Conservation (phyloP, 2,113 vertebrate species). For the Sphaerodactylus townsendi region DNA sequence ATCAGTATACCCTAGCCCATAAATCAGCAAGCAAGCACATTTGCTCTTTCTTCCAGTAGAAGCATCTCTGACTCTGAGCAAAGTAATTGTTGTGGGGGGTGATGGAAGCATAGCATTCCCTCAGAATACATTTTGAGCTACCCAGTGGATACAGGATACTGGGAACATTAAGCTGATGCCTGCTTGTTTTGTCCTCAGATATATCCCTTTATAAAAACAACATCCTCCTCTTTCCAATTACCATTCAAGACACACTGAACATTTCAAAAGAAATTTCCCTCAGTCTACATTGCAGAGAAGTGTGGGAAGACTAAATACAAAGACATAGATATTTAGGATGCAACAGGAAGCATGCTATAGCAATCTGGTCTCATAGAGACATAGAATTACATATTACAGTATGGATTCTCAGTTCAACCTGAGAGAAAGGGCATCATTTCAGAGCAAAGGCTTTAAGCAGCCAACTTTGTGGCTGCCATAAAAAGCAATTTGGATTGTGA, state of each 20-base stretch:
- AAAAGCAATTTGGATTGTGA: background rate
- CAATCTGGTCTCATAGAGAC: background rate
- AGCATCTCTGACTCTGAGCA: background rate
- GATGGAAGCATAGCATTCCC: background rate
- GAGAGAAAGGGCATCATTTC: background rate
- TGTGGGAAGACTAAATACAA: too few species aligned
- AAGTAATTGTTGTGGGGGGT: background rate
- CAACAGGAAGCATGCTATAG: background rate
- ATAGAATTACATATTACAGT: background rate
- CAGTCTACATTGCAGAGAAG: background rate
- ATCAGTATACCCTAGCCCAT: background rate
- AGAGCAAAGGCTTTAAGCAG: background rate
- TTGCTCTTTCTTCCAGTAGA: background rate
- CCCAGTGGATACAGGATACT: background rate
- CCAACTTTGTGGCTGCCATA: too few species aligned
- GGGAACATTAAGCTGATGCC: background rate
- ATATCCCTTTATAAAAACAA: background rate
- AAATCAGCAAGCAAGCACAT: background rate
- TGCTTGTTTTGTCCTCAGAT: background rate
- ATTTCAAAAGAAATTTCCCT: background rate
- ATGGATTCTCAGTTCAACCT: background rate
- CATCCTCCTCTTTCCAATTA: background rate
- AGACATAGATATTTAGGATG: background rate
- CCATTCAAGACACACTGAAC: background rate
- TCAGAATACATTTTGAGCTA: background rate